Base-by-base conservation (phyloP, 2,113 vertebrate species). In the Atrichornis clamosus region DNA sequence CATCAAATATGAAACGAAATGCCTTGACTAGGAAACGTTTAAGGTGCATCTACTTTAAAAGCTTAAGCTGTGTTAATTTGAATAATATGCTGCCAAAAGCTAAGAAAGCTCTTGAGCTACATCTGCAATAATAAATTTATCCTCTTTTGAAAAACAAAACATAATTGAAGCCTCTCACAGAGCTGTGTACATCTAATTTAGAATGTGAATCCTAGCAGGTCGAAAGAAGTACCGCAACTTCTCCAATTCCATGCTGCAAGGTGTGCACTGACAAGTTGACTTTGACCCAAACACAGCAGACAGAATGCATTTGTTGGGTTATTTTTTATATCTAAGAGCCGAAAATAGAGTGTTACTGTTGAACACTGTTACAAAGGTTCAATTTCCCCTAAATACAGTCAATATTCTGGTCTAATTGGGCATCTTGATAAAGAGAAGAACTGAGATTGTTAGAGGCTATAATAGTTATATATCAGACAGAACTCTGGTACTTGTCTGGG, bases 41-140 rank as follows among this genome's bases (percentile, higher is more conserved):
- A 69, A 86, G 80, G 86, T 89, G 35, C 87, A 80, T 77, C 59
- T 77, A 47, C 76, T 95, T 93, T 80, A 80, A 92, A 88, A 90
- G 42, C 60, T 89, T 88, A 89, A 77, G 42, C 69, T 74, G 16
- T 80, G 50, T 92, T 93, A 70, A 90, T 94, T 94, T 74, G 88
- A 93, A 84, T 92, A 92, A 80, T 59, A 62, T 53, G 33, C 67
- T 74, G 35, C 59, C 16, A 42, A 90, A 87, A 86, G 46, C 79
- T 70, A 39, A 41, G 79, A 81, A 92, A 39, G 46, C 68, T 92
- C 72, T 90, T 10, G 3, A 80, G 59, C 50, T 92, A 2, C 42
- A 52, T 56, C 65, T 82, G 53, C 74, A 79, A 33, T 84, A 90
- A 67, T 75, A 84, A 63, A 52, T 77, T 75, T 74, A 78, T 92